Evolutionary conservation across 2,797 vertebrate species (phyloP).

Genomic region (Tachyglossus aculeatus): DNA sequence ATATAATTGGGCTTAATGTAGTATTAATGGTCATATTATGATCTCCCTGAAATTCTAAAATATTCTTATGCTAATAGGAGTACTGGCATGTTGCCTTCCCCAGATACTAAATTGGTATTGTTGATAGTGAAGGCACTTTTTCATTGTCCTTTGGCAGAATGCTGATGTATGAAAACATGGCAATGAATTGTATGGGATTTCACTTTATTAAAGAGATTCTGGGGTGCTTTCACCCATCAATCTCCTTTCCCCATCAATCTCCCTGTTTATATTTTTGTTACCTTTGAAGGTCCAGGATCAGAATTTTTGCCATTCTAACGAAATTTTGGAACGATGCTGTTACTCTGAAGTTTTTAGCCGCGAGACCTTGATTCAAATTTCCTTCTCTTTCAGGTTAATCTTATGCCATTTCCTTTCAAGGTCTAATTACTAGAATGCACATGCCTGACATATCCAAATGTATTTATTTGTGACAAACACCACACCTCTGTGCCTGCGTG

Average conservation of each 20-base stretch:
- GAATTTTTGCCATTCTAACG: neutral
- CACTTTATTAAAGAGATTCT: constrained; percentile 27
- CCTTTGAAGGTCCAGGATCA: neutral
- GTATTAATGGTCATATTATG: constrained; percentile 25
- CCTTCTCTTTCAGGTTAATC: too few relatives aligned
- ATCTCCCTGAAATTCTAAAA: constrained; percentile 29
- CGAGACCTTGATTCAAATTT: too few relatives aligned
- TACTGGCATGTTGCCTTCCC: constrained; percentile 16
- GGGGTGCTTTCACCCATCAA: too few relatives aligned
- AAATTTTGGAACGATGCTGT: too few relatives aligned
- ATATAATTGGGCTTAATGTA: constrained; percentile 43
- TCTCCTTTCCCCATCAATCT: neutral
- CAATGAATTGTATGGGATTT: too few relatives aligned
- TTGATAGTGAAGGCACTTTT: neutral
- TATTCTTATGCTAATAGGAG: constrained; percentile 9
- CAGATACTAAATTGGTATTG: constrained; percentile 25
- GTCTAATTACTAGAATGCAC: too few relatives aligned
- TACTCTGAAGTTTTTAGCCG: too few relatives aligned
- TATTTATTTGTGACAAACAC: too few relatives aligned
- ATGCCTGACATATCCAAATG: too few relatives aligned
- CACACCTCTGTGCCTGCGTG: too few relatives aligned
- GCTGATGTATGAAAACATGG: neutral
- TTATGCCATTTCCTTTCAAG: too few relatives aligned
- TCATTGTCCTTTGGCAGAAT: neutral
- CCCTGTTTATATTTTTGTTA: constrained; percentile 15